These are phyloP conservation scores for Bryconaethiops microstoma DNA, from an alignment of 2,797 vertebrate genomes.

Conservation along the genomic window DNA sequence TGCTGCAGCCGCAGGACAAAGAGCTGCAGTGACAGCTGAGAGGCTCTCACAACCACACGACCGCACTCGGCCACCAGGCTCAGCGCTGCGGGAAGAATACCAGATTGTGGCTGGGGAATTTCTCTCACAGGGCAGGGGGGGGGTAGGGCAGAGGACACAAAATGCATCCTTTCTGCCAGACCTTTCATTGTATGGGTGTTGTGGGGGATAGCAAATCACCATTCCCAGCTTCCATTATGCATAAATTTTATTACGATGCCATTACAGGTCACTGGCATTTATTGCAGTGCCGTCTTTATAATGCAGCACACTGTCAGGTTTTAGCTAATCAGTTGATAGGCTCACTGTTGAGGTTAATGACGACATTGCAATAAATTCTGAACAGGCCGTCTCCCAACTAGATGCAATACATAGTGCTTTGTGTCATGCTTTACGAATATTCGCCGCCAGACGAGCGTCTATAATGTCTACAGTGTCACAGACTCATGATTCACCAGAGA, in stretches of 20 bases:
- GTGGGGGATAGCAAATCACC: slow-evolving; percentile 71
- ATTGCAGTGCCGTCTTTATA: slow-evolving; percentile 49
- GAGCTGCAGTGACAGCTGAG: slow-evolving; percentile 78
- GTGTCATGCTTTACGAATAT: neutral
- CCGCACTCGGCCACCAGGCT: slow-evolving; percentile 69
- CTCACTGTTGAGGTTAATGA: neutral
- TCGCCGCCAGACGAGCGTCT: neutral
- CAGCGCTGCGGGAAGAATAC: slow-evolving; percentile 70
- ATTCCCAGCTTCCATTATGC: slow-evolving; percentile 68
- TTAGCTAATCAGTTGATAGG: neutral
- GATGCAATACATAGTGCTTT: neutral
- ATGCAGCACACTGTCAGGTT: slow-evolving; percentile 2
- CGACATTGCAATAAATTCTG: slow-evolving; percentile 4
- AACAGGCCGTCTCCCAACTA: neutral
- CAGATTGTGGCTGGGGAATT: slow-evolving; percentile 55
- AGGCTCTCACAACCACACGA: slow-evolving; percentile 65
- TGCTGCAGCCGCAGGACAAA: slow-evolving; percentile 86
- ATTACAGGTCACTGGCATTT: slow-evolving; percentile 59
- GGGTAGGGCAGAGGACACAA: slow-evolving; percentile 70
- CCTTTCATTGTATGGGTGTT: slow-evolving; percentile 69
- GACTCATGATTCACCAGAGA: neutral
- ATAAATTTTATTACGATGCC: slow-evolving; percentile 58
- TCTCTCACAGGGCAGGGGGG: slow-evolving; percentile 87
- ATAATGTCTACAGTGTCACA: neutral
- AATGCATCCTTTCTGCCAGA: slow-evolving; percentile 71